phyloP scores from a whole-genome alignment of 2,888 invertebrate genomes.

The Lydus trimaculatus region DNA sequence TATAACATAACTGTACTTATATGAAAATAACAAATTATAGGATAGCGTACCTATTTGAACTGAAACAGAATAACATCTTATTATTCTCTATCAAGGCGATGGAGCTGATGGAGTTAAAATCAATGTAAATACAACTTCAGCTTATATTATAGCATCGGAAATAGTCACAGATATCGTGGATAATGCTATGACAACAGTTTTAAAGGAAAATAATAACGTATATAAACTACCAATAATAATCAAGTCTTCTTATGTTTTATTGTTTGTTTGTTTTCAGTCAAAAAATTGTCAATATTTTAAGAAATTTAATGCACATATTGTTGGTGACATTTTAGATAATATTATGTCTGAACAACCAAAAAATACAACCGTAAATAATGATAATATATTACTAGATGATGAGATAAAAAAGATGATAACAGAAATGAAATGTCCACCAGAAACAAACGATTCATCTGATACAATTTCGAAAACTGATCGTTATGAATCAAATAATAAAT shows the following conservation, averaged over 20 bases:
- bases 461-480: too few relatives aligned
- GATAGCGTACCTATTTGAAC: too few relatives aligned
- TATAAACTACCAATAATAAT: background rate
- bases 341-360: conserved; percentile 29
- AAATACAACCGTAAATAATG: too few relatives aligned
- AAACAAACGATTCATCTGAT: too few relatives aligned
- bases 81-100: too few relatives aligned
- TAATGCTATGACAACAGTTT: conserved; percentile 53
- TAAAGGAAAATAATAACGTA: conserved; percentile 30
- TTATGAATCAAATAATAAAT: too few relatives aligned
- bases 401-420: conserved; percentile 35
- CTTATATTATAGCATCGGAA: conserved; percentile 48
- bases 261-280: conserved; percentile 9
- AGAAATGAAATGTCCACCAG: conserved; percentile 35
- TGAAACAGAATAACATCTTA: too few relatives aligned
- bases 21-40: too few relatives aligned
- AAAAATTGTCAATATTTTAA: conserved; percentile 16
- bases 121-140: background rate
- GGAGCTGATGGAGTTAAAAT: background rate
- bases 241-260: background rate
- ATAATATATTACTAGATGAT: too few relatives aligned
- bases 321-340: conserved; percentile 43
- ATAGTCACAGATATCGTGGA: conserved; percentile 57
- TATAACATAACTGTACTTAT: too few relatives aligned
- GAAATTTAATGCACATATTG: conserved; percentile 29